Conservation (phyloP, 2,888 invertebrate species). For the Melinopterus prodromus region DNA sequence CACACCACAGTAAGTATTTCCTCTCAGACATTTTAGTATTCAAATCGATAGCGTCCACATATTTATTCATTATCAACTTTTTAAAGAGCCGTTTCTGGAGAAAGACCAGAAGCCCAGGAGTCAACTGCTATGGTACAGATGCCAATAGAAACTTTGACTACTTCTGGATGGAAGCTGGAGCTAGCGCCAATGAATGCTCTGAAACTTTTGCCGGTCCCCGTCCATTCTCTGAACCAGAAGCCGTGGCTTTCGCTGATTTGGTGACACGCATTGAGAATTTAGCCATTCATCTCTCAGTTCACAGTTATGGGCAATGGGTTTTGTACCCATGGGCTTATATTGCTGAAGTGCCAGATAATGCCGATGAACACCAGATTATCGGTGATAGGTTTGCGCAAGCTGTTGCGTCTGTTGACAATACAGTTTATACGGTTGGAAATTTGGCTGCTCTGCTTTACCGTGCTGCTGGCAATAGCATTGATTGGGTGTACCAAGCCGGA, state of each 20-base stretch:
- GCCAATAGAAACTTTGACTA: constrained; percentile 80
- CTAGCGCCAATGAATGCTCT: constrained; percentile 59
- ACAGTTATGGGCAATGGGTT: constrained; percentile 76
- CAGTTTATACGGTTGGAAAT: constrained; percentile 63
- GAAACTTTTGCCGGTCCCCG: constrained; percentile 69
- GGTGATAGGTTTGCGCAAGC: constrained; percentile 60
- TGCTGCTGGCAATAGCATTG: constrained; percentile 71
- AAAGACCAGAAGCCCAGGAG: constrained; percentile 68
- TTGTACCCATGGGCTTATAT: constrained; percentile 76
- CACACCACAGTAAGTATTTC: constrained; percentile 58
- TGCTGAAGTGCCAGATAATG: constrained; percentile 60
- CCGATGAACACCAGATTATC: constrained; percentile 60
- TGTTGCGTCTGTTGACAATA: constrained; percentile 56
- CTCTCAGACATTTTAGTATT: not conserved
- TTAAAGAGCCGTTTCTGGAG: constrained; percentile 71
- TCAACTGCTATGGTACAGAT: constrained; percentile 73
- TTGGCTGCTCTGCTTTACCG: constrained; percentile 61
- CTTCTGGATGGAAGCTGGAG: constrained; percentile 67
- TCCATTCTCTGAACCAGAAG: constrained; percentile 77
- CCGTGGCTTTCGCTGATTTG: constrained; percentile 63
- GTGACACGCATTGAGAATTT: constrained; percentile 62
- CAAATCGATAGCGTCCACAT: not conserved
- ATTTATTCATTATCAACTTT: constrained; percentile 6
- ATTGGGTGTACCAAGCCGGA: constrained; percentile 67
- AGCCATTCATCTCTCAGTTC: constrained; percentile 75